Percentiles rank a stretch among this genome's conserved stretches.
These are phyloP conservation scores for Parelbella ahira DNA, from an alignment of 2,888 invertebrate genomes.

Conservation along the genomic window DNA sequence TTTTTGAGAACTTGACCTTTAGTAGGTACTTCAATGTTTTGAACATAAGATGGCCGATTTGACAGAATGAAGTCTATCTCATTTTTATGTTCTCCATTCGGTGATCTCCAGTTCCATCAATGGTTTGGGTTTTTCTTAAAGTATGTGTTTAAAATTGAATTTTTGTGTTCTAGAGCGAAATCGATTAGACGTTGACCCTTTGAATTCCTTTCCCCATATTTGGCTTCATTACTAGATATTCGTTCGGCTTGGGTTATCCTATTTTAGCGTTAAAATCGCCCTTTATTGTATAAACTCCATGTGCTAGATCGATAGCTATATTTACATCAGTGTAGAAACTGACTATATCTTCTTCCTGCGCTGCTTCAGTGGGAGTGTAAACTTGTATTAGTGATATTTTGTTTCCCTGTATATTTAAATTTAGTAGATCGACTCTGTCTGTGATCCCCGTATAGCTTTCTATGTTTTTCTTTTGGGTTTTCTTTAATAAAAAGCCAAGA, in stretches of 20 bases:
- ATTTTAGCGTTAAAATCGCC: slow-evolving; percentile 32
- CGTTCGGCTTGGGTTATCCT: slow-evolving; percentile 27
- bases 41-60: slow-evolving; percentile 24
- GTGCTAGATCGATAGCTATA: slow-evolving; percentile 24
- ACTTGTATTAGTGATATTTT: slow-evolving; percentile 30
- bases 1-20: slow-evolving; percentile 28
- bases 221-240: slow-evolving; percentile 27
- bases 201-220: slow-evolving; percentile 30
- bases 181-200: slow-evolving; percentile 31
- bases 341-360: slow-evolving; percentile 27
- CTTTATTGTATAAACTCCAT: slow-evolving; percentile 29
- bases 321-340: slow-evolving; percentile 25
- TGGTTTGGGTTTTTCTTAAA: slow-evolving; percentile 28
- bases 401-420: slow-evolving; percentile 19
- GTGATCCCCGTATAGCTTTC: slow-evolving; percentile 30
- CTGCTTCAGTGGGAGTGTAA: slow-evolving; percentile 29
- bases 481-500: slow-evolving; percentile 29
- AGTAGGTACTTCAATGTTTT: slow-evolving; percentile 29
- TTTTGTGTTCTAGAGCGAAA: slow-evolving; percentile 29
- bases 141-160: slow-evolving; percentile 31
- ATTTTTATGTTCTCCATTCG: slow-evolving; percentile 27
- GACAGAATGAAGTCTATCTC: slow-evolving; percentile 33
- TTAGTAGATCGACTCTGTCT: slow-evolving; percentile 32
- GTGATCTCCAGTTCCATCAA: slow-evolving; percentile 32
- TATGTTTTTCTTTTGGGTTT: slow-evolving; percentile 29